phyloP scores from a whole-genome alignment of 2,113 vertebrate species.

The Carollia perspicillata region DNA sequence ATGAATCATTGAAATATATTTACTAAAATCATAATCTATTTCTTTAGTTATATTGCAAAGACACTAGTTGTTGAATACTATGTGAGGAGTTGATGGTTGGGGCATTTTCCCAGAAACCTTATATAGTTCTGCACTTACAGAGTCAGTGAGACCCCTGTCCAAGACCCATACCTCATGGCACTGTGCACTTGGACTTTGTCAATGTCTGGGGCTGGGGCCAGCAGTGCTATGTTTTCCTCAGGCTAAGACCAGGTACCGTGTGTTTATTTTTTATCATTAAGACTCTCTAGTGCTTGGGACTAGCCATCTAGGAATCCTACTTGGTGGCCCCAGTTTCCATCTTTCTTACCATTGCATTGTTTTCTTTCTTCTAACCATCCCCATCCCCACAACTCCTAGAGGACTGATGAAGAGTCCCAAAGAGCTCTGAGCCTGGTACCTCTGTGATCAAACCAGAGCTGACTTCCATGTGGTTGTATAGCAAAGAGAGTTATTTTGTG shows the following conservation, averaged over 20 bases:
- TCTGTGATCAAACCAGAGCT: neutral
- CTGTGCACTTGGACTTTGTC: neutral
- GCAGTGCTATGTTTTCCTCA: neutral
- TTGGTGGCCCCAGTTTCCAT: neutral
- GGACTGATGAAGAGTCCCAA: neutral
- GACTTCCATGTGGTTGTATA: neutral
- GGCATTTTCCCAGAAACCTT: neutral
- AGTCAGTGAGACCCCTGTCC: neutral
- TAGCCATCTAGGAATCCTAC: neutral
- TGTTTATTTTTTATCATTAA: neutral
- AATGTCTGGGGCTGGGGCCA: neutral
- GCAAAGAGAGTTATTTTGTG: neutral
- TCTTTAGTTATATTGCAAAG: neutral
- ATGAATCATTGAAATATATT: neutral
- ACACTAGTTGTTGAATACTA: neutral
- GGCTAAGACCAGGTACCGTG: neutral
- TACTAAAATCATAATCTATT: neutral
- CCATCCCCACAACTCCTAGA: neutral
- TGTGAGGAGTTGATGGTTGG: neutral
- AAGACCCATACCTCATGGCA: neutral
- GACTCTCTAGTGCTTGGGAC: accelerated
- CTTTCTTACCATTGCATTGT: neutral
- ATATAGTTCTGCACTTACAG: neutral
- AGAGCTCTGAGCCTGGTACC: neutral
- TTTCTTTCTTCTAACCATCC: neutral